Evolutionary conservation across 1,140 invertebrate genomes (phyloP), one percentile per base, ranked within the genome.

Genomic region (Psilanteris sp.): DNA sequence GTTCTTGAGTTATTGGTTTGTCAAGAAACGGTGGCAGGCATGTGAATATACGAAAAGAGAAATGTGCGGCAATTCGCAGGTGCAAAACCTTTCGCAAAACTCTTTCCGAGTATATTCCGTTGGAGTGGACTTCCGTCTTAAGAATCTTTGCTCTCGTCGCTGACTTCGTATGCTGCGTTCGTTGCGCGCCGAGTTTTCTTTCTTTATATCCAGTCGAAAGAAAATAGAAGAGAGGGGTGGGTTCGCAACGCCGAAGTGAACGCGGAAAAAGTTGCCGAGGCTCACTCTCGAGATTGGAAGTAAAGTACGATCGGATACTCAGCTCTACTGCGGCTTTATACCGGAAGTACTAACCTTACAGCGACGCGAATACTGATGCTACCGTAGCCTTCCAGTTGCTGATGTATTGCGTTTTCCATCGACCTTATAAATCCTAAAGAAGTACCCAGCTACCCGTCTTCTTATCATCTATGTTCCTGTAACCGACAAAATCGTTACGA

Each of bases 251-350:
- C 34, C 18, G 36, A 52, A 52, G 34, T 54, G 32, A 48, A 41
- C 46, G 15, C 37, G 52, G 66, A 36, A 68, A 72, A 77, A 72
- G 36, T 68, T 71, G 43, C 61, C 48, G 34, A 68, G 67, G 66
- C 66, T 78, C 62, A 75, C 77, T 78, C 55, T 78, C 71, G 50
- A 74, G 77, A 78, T 78, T 75, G 77, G 43, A 72, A 78, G 77
- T 71, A 71, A 78, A 71, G 77, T 75, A 74, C 64, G 76, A 74
- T 78, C 70, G 70, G 76, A 78, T 78, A 41, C 76, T 46, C 41
- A 32, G 64, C 66, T 66, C 32, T 29, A 57, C 26, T 66, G 76
- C 52, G 66, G 59, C 66, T 71, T 77, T 71, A 67, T 61, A 64
- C 46, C 66, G 61, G 59, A 61, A 71, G 61, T 67, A 77, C 66